A percentile compares a stretch with the other conserved stretches of the same genome.
Conservation (phyloP, 2,797 vertebrate species). For the Microtus agrestis region DNA sequence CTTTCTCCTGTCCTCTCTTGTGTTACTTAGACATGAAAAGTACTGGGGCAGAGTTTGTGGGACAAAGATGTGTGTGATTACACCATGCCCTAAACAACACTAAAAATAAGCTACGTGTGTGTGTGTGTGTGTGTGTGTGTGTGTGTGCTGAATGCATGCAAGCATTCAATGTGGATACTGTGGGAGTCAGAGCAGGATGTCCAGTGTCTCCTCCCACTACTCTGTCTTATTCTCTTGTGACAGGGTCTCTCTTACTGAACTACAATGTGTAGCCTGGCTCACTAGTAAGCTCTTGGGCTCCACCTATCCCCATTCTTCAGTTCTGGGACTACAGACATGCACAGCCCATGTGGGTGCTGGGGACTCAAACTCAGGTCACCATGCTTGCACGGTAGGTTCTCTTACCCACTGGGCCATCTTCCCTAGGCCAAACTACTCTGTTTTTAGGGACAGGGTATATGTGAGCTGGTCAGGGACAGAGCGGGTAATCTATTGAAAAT, state of each 20-base stretch:
- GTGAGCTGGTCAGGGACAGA: not conserved
- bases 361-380: not conserved
- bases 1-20: not conserved
- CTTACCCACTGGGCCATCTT: not conserved
- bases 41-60: constrained; percentile 20
- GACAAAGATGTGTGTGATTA: constrained; percentile 17
- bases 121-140: not conserved
- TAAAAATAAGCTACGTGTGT: not conserved
- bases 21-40: constrained; percentile 76
- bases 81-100: not conserved
- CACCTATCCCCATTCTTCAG: not conserved
- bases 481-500: constrained; percentile 17
- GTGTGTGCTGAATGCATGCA: not conserved
- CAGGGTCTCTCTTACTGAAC: not conserved
- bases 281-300: not conserved
- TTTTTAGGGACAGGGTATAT: not conserved
- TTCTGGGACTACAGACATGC: not conserved
- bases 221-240: not conserved
- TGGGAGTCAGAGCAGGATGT: not conserved
- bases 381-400: not conserved
- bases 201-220: not conserved
- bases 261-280: not conserved
- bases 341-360: not conserved
- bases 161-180: not conserved
- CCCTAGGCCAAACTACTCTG: not conserved